Evolutionary conservation across 2,888 invertebrate genomes (phyloP), one percentile per base, ranked within the genome.

Genomic region (Campoplex capitator): DNA sequence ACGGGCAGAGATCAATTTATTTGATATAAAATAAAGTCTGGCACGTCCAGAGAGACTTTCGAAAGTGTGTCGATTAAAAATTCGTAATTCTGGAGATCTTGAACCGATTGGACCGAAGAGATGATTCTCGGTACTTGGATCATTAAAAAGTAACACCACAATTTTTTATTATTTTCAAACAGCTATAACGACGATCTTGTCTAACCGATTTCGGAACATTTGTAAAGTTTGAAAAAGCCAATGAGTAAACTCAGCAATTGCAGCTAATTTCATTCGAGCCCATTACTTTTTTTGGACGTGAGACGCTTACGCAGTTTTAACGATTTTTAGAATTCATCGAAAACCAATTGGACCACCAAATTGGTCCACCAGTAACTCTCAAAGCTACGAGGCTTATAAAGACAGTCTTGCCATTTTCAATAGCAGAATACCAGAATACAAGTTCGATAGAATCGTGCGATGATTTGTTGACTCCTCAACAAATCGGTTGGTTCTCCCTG

Each of bases 11-110:
- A 86, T 86, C 73, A 62, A 86, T 81, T 81, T 77, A 81, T 68
- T 84, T 77, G 73, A 74, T 86, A 77, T 70, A 84, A 84, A 86
- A 77, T 80, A 83, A 83, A 78, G 82, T 48, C 42, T 71, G 45
- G 32, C 84, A 70, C 51, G 78, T 74, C 67, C 73, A 67, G 32
- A 38, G 71, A 77, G 54, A 78, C 84, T 84, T 84, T 87, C 84
- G 87, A 87, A 84, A 87, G 83, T 86, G 56, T 18, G 75, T 28
- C 56, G 77, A 77, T 77, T 42, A 76, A 71, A 80, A 48, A 58
- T 81, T 78, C 45, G 80, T 48, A 42, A 32, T 80, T 70, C 38
- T 28, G 74, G 85, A 84, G 62, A 45, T 28, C 80, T 71, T 62
- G 62, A 28, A 58, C 48, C 75, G 65, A 79, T 79, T 75, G 73